Evolutionary conservation across 2,888 invertebrate genomes (phyloP).

Genomic region (Sussaba pulchella): DNA sequence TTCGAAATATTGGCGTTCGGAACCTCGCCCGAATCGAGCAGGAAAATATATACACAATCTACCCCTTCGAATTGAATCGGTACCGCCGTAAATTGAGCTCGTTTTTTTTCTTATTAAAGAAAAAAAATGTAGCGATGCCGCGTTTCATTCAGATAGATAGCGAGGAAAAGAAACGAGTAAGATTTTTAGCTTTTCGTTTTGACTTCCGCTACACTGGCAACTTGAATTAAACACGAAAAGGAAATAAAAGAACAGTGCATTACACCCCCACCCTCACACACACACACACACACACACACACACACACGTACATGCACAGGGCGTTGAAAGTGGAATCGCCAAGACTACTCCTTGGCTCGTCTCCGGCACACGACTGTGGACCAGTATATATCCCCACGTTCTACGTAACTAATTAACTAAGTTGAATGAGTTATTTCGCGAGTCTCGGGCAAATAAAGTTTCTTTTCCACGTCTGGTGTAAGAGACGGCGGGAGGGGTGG

Average conservation of each 20-base stretch:
- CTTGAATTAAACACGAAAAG: constrained; percentile 50
- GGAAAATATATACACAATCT: neutral
- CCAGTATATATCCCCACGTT: constrained; percentile 31
- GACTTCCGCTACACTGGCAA: constrained; percentile 12
- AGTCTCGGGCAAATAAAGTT: constrained; percentile 69
- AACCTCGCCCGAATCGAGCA: too few species aligned
- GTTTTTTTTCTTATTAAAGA: neutral
- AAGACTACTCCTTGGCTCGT: constrained; percentile 5
- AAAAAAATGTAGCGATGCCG: neutral
- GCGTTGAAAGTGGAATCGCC: constrained; percentile 53
- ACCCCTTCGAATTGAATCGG: neutral
- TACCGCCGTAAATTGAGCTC: neutral
- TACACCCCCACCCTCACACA: constrained; percentile 14
- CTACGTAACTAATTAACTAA: constrained; percentile 73
- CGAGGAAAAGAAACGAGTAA: neutral
- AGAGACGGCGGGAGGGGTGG: constrained; percentile 38
- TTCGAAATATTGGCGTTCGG: too few species aligned
- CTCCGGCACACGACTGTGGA: neutral
- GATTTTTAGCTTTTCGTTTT: constrained; percentile 11
- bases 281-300: constrained; percentile 6
- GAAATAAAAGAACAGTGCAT: constrained; percentile 39
- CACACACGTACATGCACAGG: constrained; percentile 1
- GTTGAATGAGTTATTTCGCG: constrained; percentile 74
- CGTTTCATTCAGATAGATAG: constrained; percentile 1
- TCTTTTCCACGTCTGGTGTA: constrained; percentile 61